Evolutionary conservation across 2,797 vertebrate species (phyloP), one percentile per base, ranked within the genome.

Genomic region (Yasuhikotakia modesta): DNA sequence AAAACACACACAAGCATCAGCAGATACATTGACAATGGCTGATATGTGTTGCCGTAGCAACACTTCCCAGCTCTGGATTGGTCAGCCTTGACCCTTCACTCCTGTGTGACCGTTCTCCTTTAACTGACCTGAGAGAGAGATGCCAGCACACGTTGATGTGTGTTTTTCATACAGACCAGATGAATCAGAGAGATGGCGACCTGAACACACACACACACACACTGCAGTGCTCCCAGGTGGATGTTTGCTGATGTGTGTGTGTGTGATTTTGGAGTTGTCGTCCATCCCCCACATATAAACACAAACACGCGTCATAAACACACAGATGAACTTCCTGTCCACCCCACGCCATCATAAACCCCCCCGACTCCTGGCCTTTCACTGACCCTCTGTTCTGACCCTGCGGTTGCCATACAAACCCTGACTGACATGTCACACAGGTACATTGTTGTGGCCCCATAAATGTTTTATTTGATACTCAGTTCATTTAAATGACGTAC

Each of bases 41-140:
- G 52, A 70, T 30, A 17, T 61, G 43, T 17, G 32, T 81, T 61
- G 73, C 73, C 48, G 71, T 76, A 52, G 73, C 19, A 79, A 65
- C 67, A 53, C 48, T 63, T 22, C 45, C 1, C 24, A 22, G 22
- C 45, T 63, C 58, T 16, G 60, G 46, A 71, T 65, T 72, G 52
- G 27, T 72, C 74, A 77, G 73, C 68, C 74, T 77, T 81, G 73
- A 81, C 74, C 79, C 70, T 76, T 81, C 74, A 81, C 79, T 67
- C 50, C 74, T 68, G 74, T 50, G 61, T 73, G 74, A 81, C 79
- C 79, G 65, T 17, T 55, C 79, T 77, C 58, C 76, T 78, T 35
- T 78, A 32, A 27, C 76, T 78, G 68, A 78, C 67, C 76, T 64
- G 21, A 55, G 11, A 1, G 67, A 55, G 68, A 0, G 17, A 39